Percentiles rank a stretch among this genome's conserved stretches.
Evolutionary conservation across 2,113 vertebrate genomes (phyloP).

Genomic region (Rhea americana): DNA sequence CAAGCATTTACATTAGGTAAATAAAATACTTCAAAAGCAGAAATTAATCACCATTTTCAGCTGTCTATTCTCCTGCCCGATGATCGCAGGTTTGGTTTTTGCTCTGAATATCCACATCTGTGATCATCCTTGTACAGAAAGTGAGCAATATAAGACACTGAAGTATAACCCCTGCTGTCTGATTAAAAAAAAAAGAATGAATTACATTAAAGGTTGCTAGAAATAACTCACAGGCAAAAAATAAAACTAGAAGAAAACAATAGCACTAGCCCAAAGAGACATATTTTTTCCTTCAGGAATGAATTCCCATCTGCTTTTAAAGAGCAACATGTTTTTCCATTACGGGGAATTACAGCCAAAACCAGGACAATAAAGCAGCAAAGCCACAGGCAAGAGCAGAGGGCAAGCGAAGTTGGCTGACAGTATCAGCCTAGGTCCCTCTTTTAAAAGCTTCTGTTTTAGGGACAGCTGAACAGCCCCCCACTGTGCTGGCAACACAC

Average conservation of each 20-base stretch:
- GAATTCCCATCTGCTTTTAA: slow-evolving; percentile 71
- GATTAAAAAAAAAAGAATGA: neutral
- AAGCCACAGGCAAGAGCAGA: slow-evolving; percentile 6
- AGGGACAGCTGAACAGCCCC: neutral
- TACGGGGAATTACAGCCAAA: slow-evolving; percentile 51
- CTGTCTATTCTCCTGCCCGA: neutral
- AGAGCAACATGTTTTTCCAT: slow-evolving; percentile 70
- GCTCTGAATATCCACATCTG: neutral
- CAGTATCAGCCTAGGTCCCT: neutral
- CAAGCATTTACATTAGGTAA: fast-evolving
- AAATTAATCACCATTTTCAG: slow-evolving; percentile 1
- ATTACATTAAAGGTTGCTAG: slow-evolving; percentile 49
- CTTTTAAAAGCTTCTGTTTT: neutral
- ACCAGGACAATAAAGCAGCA: slow-evolving; percentile 42
- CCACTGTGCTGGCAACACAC: neutral
- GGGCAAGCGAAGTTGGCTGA: slow-evolving; percentile 25
- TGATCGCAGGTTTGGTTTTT: neutral
- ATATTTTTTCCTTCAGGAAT: slow-evolving; percentile 63
- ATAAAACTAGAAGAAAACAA: slow-evolving; percentile 72
- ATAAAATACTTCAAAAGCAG: neutral
- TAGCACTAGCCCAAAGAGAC: slow-evolving; percentile 59
- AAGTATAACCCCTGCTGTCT: neutral
- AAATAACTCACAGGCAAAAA: slow-evolving; percentile 72
- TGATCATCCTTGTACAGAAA: neutral
- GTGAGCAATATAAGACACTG: neutral